Base-by-base conservation (phyloP, 2,888 invertebrate species). In the Perithous albicinctus region DNA sequence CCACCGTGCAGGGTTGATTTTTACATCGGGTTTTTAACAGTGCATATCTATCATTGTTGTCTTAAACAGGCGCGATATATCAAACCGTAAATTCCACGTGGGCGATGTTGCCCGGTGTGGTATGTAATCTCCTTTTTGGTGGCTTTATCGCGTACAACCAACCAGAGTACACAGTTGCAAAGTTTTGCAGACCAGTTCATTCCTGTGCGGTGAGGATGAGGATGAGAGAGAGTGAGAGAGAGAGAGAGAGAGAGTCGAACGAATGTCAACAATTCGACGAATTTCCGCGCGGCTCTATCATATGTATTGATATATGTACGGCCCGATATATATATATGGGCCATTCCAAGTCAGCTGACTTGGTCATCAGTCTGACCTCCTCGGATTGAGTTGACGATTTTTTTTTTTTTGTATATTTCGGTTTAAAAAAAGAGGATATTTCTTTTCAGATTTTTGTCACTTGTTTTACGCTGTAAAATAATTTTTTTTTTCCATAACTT, bases 211-310 rank as follows among this genome's bases (percentile, higher is more conserved):
- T 78, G 67, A 79, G 51, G 72, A 69, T 8, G 32, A 41, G 20
- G 72, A 32, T 48, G 66, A 26, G 54, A 43, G 23, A 51, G 32
- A 43, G 18, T 2, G 15, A 41, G 59, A 46, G 51, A 41, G 26
- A 51, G 15, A 2, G 26, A 23, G 66, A 20, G 32, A 51, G 51
- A 18, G 32, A n/a, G 67, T 56, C 15, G 38, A 77, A 70, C 75
- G 78, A 76, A 78, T 78, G 82, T 82, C 82, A 82, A 78, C 82
- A 43, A 56, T 75, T 78, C 82, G 66, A 75, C 78, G 70, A 78
- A 82, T 76, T 35, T 72, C 67, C 54, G 75, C 75, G 54, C 12
- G 15, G 8, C 56, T 29, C 12, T 46, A 54, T 75, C 81, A 66
- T 51, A 75, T 54, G 59, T 70, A 72, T 66, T 70, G 64, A 72